Conservation (phyloP, 37 sponge, comb jelly and placozoan genomes). For the Bolinopsis microptera region DNA sequence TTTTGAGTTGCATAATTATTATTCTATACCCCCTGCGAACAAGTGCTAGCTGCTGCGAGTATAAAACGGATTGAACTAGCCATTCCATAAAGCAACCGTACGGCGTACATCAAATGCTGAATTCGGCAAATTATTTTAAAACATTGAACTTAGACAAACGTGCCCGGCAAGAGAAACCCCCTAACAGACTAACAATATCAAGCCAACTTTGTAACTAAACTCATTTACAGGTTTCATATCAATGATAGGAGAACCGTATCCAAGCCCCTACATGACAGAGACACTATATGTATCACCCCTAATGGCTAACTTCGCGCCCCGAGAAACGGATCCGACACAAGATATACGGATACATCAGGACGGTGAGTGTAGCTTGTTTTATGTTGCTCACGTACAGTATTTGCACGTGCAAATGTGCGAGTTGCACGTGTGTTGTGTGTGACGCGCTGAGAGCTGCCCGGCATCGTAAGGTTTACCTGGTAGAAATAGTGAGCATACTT, state of each 20-base stretch:
- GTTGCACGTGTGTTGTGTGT: not conserved
- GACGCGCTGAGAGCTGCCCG: not conserved
- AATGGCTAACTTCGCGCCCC: conserved; percentile 32
- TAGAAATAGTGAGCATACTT: not conserved
- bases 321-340: not conserved
- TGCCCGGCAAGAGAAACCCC: not conserved
- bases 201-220: not conserved
- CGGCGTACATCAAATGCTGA: too few relatives aligned
- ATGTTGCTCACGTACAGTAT: too few relatives aligned
- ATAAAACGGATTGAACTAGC: too few relatives aligned
- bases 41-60: too few relatives aligned
- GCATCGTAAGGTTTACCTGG: not conserved
- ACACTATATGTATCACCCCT: not conserved
- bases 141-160: too few relatives aligned
- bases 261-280: not conserved
- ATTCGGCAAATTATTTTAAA: too few relatives aligned
- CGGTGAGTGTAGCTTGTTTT: not conserved
- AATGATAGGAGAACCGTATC: not conserved
- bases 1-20: too few relatives aligned
- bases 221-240: conserved; percentile 15
- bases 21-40: too few relatives aligned
- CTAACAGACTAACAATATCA: not conserved
- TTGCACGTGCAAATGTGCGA: not conserved
- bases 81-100: too few relatives aligned
- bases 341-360: conserved; percentile 10